A percentile compares a stretch with the other conserved stretches of the same genome.
Conservation (phyloP, 2,888 invertebrate species). For the Metacarcinus magister region DNA sequence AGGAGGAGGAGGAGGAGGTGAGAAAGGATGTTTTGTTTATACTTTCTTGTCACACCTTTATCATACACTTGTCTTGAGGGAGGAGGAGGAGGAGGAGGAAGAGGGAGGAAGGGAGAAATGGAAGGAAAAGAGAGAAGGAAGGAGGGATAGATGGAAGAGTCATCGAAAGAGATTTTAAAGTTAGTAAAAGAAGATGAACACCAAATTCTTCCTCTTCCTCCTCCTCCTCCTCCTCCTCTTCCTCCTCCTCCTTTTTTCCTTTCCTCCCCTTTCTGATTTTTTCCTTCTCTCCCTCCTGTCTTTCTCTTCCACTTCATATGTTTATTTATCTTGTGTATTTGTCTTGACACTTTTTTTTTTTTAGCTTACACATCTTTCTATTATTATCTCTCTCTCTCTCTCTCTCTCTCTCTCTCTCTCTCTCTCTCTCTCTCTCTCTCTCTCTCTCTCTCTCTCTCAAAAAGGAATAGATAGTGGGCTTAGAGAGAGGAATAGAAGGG, state of each 20-base stretch:
- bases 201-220: not conserved
- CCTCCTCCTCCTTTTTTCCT: not conserved
- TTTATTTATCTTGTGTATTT: not conserved
- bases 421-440: not conserved
- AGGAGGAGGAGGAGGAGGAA: not conserved
- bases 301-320: not conserved
- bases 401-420: not conserved
- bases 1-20: slow-evolving; percentile 8
- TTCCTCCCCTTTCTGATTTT: not conserved
- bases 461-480: too few species aligned
- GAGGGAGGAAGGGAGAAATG: not conserved
- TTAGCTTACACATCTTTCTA: not conserved
- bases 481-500: too few species aligned
- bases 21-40: not conserved
- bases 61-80: not conserved
- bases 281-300: not conserved
- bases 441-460: not conserved
- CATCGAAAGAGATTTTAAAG: not conserved
- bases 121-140: not conserved
- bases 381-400: not conserved
- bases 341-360: not conserved
- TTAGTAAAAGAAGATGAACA: not conserved
- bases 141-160: not conserved
- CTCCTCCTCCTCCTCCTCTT: not conserved
- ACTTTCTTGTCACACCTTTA: not conserved